Evolutionary conservation across 1,140 invertebrate genomes (phyloP).

Genomic region (Mesaphorura yosii): DNA sequence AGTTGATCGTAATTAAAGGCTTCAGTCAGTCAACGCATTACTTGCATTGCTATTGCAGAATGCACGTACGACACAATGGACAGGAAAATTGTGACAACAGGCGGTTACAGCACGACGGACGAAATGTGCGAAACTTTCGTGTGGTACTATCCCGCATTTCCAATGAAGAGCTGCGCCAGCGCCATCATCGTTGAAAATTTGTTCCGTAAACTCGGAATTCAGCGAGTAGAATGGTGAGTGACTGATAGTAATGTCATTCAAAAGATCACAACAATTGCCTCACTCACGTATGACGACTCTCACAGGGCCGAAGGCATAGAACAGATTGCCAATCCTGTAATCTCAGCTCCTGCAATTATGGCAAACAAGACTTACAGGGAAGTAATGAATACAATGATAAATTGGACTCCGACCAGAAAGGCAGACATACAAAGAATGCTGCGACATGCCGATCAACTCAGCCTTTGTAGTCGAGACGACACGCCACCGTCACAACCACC

Average conservation of each 20-base stretch:
- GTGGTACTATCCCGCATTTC: conserved; percentile 64
- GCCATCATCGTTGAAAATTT: neutral
- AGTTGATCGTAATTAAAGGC: neutral
- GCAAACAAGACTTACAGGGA: conserved; percentile 6
- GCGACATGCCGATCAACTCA: conserved; percentile 1
- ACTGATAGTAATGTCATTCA: conserved; percentile 3
- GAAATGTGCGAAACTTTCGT: conserved; percentile 78
- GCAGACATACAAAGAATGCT: conserved; percentile 9
- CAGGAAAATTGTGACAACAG: conserved; percentile 32
- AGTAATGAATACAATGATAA: neutral
- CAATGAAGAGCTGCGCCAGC: conserved; percentile 1
- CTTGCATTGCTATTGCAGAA: conserved; percentile 8
- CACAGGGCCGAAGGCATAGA: neutral
- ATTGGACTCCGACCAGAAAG: conserved; percentile 6
- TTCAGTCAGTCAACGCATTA: neutral
- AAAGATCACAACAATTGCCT: conserved; percentile 4
- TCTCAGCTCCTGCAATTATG: neutral
- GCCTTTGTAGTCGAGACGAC: conserved; percentile 12
- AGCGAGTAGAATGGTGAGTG: conserved; percentile 5
- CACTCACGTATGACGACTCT: conserved; percentile 4
- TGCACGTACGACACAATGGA: conserved; percentile 7
- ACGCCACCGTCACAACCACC: neutral
- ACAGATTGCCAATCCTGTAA: neutral
- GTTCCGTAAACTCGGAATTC: neutral
- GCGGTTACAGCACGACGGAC: conserved; percentile 65